Evolutionary conservation across 2,797 vertebrate species (phyloP), one percentile per base, ranked within the genome.

Genomic region (Phoebastria nigripes): DNA sequence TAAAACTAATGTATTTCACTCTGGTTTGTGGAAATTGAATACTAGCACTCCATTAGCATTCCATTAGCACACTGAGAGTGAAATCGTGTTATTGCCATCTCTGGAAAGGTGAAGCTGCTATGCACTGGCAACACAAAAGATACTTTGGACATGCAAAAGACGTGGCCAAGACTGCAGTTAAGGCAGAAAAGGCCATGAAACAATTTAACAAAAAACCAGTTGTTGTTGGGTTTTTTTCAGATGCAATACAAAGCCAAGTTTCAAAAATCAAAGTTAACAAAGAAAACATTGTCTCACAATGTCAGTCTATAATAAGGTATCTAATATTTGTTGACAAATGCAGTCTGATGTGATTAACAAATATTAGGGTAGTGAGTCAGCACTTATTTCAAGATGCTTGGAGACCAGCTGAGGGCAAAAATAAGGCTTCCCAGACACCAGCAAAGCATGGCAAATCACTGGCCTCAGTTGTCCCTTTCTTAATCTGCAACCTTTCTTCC

Each of bases 401-500:
- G 74, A 87, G n/a, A 87, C 59, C 26, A 94, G 47, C 35, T 77
- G 77, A 93, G 71, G 81, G 47, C 12, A 76, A 91, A 94, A 85
- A 55, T 73, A 81, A 89, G 44, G 19, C 59, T 93, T 91, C 55
- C 37, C 67, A 93, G 71, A 70, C 78, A 92, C 31, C 81, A 85
- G 37, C n/a, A 93, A 94, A 63, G 78, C 71, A 82, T 52, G 25
- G 52, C 47, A 89, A 95, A 97, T 74, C 61, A 69, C 18, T 78
- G 63, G 25, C 26, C 28, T 82, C 55, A 14, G 4, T 42, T 59
- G 35, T 79, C n/a, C 3, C 52, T 77, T 82, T 80, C 63, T 89
- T 94, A 82, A 67, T 87, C 59, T 54, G 87, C 71, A 83, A 80
- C 52, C n/a, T 96, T 93, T 92, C 52, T 91, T 63, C n/a, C 18